phyloP scores from a whole-genome alignment of 30 jellyfish, hydroid and myxozoan genomes.

The Aurelia aurita region DNA sequence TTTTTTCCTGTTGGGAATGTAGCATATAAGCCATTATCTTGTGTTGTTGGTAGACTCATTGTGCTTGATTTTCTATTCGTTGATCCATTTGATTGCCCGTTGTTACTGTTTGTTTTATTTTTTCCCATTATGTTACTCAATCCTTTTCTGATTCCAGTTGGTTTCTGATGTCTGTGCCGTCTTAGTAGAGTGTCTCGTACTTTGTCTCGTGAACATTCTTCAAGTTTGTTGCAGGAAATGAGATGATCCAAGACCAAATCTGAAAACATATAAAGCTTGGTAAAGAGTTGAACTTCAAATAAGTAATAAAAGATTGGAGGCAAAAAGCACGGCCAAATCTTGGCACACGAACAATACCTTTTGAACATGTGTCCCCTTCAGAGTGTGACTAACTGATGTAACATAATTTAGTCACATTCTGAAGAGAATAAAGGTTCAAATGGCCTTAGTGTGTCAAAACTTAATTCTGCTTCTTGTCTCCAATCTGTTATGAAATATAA shows the following conservation, averaged over 20 bases:
- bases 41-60: constrained; percentile 19
- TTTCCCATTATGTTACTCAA: constrained; percentile 86
- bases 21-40: constrained; percentile 38
- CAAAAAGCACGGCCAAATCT: no score
- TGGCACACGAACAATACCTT: no score
- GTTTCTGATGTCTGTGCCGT: constrained; percentile 88
- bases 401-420: no score
- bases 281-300: background rate
- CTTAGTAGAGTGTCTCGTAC: constrained; percentile 91
- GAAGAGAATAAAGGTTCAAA: no score
- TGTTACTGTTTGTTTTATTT: constrained; percentile 30
- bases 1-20: constrained; percentile 50
- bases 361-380: no score
- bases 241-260: constrained; percentile 85
- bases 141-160: constrained; percentile 82
- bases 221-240: constrained; percentile 90
- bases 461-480: no score
- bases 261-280: constrained; percentile 11
- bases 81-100: background rate
- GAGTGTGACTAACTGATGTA: no score
- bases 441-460: no score
- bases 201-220: constrained; percentile 78
- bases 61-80: constrained; percentile 37
- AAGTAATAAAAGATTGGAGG: background rate
- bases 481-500: no score